These are phyloP conservation scores for Epinotia nisella DNA, from an alignment of 2,888 invertebrate genomes.

Conservation along the genomic window DNA sequence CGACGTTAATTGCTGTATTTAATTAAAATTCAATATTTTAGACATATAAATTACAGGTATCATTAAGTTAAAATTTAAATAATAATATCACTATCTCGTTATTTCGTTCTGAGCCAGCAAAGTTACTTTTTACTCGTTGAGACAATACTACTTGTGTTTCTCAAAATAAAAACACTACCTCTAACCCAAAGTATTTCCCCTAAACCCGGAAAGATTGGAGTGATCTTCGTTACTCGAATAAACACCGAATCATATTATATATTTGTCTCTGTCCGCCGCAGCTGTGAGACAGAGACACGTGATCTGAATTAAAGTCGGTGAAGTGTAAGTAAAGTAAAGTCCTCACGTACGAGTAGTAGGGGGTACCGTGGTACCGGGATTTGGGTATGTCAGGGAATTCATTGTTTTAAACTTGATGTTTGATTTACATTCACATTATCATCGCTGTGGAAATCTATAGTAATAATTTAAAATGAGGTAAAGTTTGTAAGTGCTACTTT, in stretches of 20 bases:
- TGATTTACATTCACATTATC: background rate
- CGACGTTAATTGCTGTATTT: no score
- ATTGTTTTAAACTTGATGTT: background rate
- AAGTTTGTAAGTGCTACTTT: no score
- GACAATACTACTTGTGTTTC: background rate
- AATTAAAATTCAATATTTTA: no score
- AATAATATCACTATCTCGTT: no score
- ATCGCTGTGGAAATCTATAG: no score
- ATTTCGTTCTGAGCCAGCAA: no score
- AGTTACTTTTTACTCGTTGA: background rate
- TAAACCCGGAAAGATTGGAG: background rate
- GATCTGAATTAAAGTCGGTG: constrained; percentile 24
- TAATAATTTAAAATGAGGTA: no score
- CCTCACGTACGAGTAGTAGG: constrained; percentile 2
- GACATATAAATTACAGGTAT: no score
- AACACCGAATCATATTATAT: constrained; percentile 19
- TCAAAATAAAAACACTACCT: background rate
- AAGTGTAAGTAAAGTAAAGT: background rate
- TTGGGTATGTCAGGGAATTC: background rate
- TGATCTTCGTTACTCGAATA: constrained; percentile 17
- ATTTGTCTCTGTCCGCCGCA: constrained; percentile 16
- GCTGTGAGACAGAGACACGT: constrained; percentile 20
- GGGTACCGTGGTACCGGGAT: background rate
- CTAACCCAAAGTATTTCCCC: background rate
- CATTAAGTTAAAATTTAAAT: no score